These are phyloP conservation scores for Peromyscus eremicus DNA, from an alignment of 2,797 vertebrate genomes.

Conservation along the genomic window DNA sequence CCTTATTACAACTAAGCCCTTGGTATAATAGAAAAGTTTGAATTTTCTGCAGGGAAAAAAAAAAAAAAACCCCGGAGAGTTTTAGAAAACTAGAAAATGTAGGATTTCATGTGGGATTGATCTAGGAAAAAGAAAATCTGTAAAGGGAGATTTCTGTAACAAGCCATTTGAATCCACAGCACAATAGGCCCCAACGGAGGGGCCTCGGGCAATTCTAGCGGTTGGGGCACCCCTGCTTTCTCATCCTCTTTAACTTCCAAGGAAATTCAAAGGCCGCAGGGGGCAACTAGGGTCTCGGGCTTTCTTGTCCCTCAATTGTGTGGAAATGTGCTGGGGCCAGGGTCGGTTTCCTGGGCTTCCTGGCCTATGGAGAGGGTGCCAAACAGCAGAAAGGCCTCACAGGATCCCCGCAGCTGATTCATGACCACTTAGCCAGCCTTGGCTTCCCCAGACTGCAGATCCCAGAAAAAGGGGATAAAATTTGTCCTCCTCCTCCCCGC, in stretches of 20 bases:
- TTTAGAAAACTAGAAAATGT: constrained; percentile 46
- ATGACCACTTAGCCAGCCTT: not conserved
- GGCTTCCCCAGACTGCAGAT: constrained; percentile 7
- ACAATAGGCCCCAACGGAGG: not conserved
- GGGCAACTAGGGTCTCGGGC: not conserved
- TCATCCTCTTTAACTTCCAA: not conserved
- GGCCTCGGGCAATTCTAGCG: not conserved
- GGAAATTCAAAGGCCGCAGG: constrained; percentile 1
- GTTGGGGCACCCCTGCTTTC: not conserved
- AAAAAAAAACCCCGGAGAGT: not conserved
- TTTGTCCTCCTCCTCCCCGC: not conserved
- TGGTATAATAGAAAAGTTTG: not conserved
- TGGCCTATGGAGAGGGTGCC: not conserved
- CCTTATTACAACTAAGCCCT: not conserved
- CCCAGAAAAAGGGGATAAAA: not conserved
- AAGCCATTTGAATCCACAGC: not conserved
- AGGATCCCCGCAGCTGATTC: not conserved
- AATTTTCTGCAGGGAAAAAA: not conserved
- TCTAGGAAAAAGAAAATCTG: not conserved
- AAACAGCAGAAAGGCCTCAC: not conserved
- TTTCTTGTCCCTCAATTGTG: constrained; percentile 4
- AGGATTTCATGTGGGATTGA: constrained; percentile 28
- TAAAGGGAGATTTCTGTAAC: constrained; percentile 19
- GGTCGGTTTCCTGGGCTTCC: not conserved
- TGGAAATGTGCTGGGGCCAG: not conserved